A percentile compares a stretch with the other conserved stretches of the same genome.
phyloP scores from a whole-genome alignment of 2,888 invertebrate genomes.

The Phoenoteleia sp. region DNA sequence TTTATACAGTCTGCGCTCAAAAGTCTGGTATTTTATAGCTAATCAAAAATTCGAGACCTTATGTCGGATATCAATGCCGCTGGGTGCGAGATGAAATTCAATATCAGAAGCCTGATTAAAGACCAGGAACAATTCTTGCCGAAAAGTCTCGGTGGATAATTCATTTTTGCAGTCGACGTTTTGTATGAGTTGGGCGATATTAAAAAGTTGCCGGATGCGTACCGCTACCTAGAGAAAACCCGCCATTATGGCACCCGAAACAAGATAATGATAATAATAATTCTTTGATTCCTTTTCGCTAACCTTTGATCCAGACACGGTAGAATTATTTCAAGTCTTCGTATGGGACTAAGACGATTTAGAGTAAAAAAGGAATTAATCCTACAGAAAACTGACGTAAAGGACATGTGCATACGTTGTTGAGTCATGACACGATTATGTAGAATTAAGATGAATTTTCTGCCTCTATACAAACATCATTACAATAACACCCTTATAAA shows the following conservation, averaged over 20 bases:
- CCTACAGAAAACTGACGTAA: constrained; percentile 63
- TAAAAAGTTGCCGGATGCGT: constrained; percentile 43
- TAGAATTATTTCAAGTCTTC: constrained; percentile 55
- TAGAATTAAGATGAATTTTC: constrained; percentile 56
- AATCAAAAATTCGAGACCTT: constrained; percentile 21
- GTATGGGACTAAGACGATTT: constrained; percentile 64
- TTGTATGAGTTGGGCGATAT: constrained; percentile 11
- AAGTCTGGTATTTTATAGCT: background rate
- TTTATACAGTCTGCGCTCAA: constrained; percentile 27
- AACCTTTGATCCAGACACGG: constrained; percentile 55
- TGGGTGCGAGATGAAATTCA: constrained; percentile 28
- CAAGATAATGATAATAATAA: constrained; percentile 49
- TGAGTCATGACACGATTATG: constrained; percentile 55
- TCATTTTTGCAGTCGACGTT: background rate
- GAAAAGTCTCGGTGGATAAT: constrained; percentile 17
- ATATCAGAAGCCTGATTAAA: constrained; percentile 25
- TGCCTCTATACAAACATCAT: too few species aligned
- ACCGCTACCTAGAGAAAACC: constrained; percentile 48
- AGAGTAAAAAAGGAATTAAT: constrained; percentile 60
- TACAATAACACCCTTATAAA: too few species aligned
- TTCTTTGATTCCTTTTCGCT: constrained; percentile 54
- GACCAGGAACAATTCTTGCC: background rate
- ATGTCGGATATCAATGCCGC: constrained; percentile 30
- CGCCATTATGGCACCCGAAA: constrained; percentile 33
- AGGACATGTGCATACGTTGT: constrained; percentile 56